These are phyloP conservation scores for Gorsachius goisagi DNA, from an alignment of 2,113 vertebrate genomes.

Conservation along the genomic window DNA sequence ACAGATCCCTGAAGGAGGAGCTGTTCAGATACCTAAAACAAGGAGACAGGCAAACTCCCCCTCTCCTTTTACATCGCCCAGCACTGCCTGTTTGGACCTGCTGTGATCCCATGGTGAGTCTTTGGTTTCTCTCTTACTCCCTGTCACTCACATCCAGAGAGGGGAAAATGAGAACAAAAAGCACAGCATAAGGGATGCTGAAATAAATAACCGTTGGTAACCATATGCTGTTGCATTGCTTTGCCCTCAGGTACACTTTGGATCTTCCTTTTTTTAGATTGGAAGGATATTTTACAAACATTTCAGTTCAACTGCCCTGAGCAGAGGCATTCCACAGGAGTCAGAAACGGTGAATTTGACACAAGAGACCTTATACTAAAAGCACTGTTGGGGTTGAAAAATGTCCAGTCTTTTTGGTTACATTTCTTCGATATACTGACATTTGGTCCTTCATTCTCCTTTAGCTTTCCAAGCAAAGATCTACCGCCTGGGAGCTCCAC, in stretches of 20 bases:
- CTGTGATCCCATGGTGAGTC: fast-evolving
- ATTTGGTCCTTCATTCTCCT: background rate
- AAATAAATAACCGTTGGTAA: background rate
- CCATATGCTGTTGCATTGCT: background rate
- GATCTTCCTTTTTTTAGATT: background rate
- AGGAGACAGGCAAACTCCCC: background rate
- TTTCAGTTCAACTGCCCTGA: background rate
- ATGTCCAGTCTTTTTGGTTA: background rate
- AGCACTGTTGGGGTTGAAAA: background rate
- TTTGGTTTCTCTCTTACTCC: background rate
- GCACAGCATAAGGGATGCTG: background rate
- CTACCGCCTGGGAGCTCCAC: background rate
- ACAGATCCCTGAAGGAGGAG: background rate
- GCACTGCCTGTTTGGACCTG: fast-evolving
- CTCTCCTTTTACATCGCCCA: background rate
- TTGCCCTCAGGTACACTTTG: background rate
- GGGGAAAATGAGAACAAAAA: background rate
- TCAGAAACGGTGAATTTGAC: background rate
- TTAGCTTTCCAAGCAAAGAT: background rate
- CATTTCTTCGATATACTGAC: background rate
- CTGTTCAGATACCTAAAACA: background rate
- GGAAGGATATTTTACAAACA: background rate
- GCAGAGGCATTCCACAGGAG: background rate
- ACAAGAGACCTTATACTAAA: background rate
- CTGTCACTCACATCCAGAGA: background rate